Base-by-base conservation (phyloP, 2,888 invertebrate species). In the Entomobrya multifasciata region DNA sequence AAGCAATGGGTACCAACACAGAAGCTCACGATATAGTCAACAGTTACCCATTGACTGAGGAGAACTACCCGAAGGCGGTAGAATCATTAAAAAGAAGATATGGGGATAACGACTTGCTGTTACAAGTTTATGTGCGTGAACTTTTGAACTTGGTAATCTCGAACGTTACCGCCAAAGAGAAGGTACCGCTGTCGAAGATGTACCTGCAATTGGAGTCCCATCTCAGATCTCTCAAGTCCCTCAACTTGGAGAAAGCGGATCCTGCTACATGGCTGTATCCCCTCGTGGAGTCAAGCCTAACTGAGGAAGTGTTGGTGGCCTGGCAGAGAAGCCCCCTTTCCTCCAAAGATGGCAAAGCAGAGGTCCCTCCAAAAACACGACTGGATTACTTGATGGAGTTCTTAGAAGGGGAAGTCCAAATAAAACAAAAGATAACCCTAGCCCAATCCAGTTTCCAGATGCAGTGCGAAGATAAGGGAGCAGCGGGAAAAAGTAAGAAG, bases 281-380 rank as follows among this genome's bases (percentile, higher is more conserved):
- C 1, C 47, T 92, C 2, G 91, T 92, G 17, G 92, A 92, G 77
- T 92, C 91, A 1, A 88, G 90, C 77, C 79, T 92, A 15, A 92
- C 92, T 1, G 88, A 90, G 13, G 90, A 91, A 10, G 77, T 91
- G 6, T 78, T 92, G 41, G 17, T 90, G 44, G 88, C 89, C 13
- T 92, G 91, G 92, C 85, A 90, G 22, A 60, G 81, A 13, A 74
- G 36, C 65, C 36, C 72, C 1, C n/a, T 57, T 0, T 57, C 72
- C 2, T 30, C 44, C 1, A 13, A 41, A 8, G 79, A 60, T 13
- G 36, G 49, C 0, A 55, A 15, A 11, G 52, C 41, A 1, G 76
- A 76, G 5, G 13, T 17, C 15, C 74, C 83, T 1, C 30, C 80
- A 15, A n/a, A 15, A 36, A 72, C 6, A 1, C 44, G 60, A n/a